Base-by-base conservation (phyloP, 2,113 vertebrate genomes). In the Triplophysa tibetana region DNA sequence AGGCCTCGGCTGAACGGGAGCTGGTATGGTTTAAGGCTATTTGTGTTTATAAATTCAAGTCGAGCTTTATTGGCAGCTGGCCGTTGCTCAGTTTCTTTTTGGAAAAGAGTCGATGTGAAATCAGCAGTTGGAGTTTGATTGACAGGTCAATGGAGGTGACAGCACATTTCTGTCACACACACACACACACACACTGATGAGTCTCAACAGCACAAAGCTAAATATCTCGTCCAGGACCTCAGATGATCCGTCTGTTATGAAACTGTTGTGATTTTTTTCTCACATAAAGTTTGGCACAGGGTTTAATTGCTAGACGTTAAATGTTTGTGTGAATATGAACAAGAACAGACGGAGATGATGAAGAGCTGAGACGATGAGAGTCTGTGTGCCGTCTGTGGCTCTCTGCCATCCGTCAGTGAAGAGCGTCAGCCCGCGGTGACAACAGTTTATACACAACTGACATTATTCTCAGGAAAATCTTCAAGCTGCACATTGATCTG, bases 401-500 rank as follows among this genome's bases (percentile, higher is more conserved):
- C 13, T 52, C 50, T 52, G 50, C 50, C 50, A 52, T 52, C 85
- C 58, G 48, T 52, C 67, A 29, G 69, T 13, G 43, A 66, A 70
- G 73, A 23, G 63, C 16, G 70, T 73, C 84, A 77, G 84, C 87
- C 86, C 77, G 75, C 77, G 80, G 87, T 80, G 86, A 92, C 88
- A 69, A 54, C 81, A 87, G 88, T 90, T 87, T 89, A 92, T 87
- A 77, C 84, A 87, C 88, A 82, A 69, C 82, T 67, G 80, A 87
- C 85, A 85, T 87, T 88, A 85, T 86, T 90, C 88, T 83, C 50
- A 81, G 77, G 80, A 86, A 68, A 23, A 67, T 23, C 6, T 38
- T 38, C 33, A 38, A 14, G 19, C 63, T 11, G 21, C 12, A 8
- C 17, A 11, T 33, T 29, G 26, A 8, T 41, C 33, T n/a, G 26